Conservation (phyloP, 1,140 invertebrate species). For the Hesperophylax magnus region DNA sequence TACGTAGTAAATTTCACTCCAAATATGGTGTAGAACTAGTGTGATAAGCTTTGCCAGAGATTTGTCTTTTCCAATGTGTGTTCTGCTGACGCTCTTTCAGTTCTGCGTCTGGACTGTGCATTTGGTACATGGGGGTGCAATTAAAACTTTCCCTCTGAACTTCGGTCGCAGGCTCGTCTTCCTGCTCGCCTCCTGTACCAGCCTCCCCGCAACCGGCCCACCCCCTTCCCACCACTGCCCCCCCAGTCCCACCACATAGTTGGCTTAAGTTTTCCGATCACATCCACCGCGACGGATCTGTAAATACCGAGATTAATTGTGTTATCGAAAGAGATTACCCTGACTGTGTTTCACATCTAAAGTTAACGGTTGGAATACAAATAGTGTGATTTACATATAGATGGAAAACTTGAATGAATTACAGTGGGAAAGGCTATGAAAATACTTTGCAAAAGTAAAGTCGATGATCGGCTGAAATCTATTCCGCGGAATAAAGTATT, state of each 20-base stretch:
- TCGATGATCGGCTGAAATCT: too few species aligned
- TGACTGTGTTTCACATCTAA: conserved; percentile 15
- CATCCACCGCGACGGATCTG: conserved; percentile 15
- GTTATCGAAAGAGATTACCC: conserved; percentile 22
- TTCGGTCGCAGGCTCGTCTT: conserved; percentile 39
- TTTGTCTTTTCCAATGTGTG: background rate
- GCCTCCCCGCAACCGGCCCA: background rate
- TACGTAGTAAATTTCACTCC: too few species aligned
- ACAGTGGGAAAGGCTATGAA: background rate
- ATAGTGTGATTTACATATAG: conserved; percentile 12
- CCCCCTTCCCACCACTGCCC: background rate
- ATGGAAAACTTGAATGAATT: conserved; percentile 9
- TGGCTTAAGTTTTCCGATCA: conserved; percentile 36
- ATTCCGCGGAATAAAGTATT: too few species aligned
- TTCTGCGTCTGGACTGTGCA: background rate
- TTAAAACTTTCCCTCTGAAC: conserved; percentile 49
- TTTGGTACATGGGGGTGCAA: conserved; percentile 25
- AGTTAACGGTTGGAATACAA: conserved; percentile 14
- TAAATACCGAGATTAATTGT: conserved; percentile 31
- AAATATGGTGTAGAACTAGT: too few species aligned
- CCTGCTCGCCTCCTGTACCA: background rate
- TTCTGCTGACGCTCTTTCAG: background rate
- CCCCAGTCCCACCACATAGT: background rate
- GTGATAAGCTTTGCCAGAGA: too few species aligned
- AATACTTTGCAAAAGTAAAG: too few species aligned